Evolutionary conservation across 1,140 invertebrate genomes (phyloP).

Genomic region (Ceratitis capitata): DNA sequence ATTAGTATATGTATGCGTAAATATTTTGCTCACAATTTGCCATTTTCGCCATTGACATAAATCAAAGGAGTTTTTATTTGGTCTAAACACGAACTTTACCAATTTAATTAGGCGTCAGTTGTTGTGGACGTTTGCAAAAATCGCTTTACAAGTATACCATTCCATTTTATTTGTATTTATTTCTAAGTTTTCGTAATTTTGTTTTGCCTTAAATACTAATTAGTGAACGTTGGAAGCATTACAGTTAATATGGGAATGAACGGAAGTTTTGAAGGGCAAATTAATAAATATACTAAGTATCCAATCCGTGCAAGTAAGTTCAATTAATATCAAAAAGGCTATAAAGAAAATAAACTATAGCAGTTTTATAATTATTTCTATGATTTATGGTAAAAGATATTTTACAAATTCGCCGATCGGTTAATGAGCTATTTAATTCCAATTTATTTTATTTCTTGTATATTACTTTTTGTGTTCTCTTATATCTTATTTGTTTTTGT

Average conservation of each 20-base stretch:
- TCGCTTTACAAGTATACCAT: not conserved
- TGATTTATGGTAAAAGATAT: too few relatives aligned
- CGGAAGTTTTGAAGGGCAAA: not conserved
- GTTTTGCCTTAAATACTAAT: not conserved
- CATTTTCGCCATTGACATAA: slow-evolving; percentile 40
- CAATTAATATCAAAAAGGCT: not conserved
- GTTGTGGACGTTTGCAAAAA: slow-evolving; percentile 15
- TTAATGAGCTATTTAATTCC: too few relatives aligned
- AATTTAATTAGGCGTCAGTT: slow-evolving; percentile 38
- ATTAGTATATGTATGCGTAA: not conserved
- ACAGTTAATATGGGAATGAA: not conserved
- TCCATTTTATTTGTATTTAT: not conserved
- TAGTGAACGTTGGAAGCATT: not conserved
- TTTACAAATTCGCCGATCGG: too few relatives aligned
- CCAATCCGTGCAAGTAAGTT: not conserved
- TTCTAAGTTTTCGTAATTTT: not conserved
- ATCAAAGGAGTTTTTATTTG: slow-evolving; percentile 36
- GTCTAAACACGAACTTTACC: slow-evolving; percentile 34
- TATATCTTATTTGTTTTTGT: too few relatives aligned
- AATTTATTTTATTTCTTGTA: too few relatives aligned
- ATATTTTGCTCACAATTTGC: slow-evolving; percentile 17
- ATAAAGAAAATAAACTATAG: not conserved
- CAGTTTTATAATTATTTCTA: not conserved
- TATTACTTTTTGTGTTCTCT: too few relatives aligned
- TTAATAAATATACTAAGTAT: not conserved